These are phyloP conservation scores for Protomyctophum bolini DNA, from an alignment of 2,113 vertebrate genomes.

Conservation along the genomic window DNA sequence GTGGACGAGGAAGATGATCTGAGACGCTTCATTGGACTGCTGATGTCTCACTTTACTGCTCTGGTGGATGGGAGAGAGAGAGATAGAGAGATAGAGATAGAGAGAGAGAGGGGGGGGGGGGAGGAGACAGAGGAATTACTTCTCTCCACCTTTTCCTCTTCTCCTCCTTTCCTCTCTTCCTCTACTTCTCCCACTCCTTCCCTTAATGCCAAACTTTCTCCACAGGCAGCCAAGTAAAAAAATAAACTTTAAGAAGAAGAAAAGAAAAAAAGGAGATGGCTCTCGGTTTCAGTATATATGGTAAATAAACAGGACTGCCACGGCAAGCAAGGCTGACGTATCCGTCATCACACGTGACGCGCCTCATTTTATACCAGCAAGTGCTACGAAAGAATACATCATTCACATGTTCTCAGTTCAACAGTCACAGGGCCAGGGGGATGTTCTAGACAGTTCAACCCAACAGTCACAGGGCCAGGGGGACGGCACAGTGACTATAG, in stretches of 20 bases:
- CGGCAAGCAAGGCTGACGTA: conserved; percentile 13
- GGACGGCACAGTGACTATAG: too few relatives aligned
- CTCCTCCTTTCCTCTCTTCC: not conserved
- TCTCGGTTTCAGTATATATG: conserved; percentile 22
- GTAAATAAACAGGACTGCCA: conserved; percentile 31
- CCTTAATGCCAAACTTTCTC: conserved; percentile 39
- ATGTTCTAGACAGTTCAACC: too few relatives aligned
- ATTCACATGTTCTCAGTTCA: not conserved
- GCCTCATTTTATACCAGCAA: too few relatives aligned
- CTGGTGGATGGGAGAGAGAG: conserved; percentile 16
- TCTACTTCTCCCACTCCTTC: conserved; percentile 18
- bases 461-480: too few relatives aligned
- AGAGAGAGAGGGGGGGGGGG: not conserved
- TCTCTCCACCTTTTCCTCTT: not conserved
- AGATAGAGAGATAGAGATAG: not conserved
- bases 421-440: not conserved
- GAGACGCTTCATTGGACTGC: conserved; percentile 21
- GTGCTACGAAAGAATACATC: too few relatives aligned
- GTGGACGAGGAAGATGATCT: conserved; percentile 15
- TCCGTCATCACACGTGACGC: conserved; percentile 15
- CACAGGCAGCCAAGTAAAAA: conserved; percentile 38
- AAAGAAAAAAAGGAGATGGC: not conserved
- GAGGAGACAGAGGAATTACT: not conserved
- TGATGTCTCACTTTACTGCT: conserved; percentile 53
- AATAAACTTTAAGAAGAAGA: not conserved